Percentiles rank a stretch among this genome's conserved stretches.
These are phyloP conservation scores for Premnoplex brunnescens DNA, from an alignment of 2,797 vertebrate genomes.

Conservation along the genomic window DNA sequence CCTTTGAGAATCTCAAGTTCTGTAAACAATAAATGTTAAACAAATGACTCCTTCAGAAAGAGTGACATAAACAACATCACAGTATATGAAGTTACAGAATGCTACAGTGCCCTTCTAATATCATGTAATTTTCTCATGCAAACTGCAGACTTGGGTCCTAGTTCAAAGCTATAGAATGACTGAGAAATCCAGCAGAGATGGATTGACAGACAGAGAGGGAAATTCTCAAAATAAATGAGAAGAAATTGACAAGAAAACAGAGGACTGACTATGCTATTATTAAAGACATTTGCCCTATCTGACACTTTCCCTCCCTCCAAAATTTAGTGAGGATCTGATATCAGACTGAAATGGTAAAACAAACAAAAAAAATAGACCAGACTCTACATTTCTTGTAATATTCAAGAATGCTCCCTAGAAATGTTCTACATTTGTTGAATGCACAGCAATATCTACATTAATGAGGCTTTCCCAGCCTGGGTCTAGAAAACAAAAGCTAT, in stretches of 20 bases:
- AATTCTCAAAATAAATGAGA: neutral
- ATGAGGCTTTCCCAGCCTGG: neutral
- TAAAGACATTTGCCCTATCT: neutral
- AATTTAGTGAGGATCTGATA: neutral
- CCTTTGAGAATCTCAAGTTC: neutral
- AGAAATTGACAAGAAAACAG: neutral
- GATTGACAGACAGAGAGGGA: neutral
- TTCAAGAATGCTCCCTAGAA: neutral
- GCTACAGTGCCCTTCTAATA: neutral
- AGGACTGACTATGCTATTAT: neutral
- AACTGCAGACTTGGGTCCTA: neutral
- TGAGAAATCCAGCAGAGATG: neutral
- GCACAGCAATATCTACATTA: neutral
- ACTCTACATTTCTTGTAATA: neutral
- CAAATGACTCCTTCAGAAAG: neutral
- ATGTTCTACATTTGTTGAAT: neutral
- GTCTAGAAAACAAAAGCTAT: constrained; percentile 9
- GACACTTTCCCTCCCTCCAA: neutral
- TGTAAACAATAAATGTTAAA: neutral
- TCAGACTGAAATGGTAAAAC: neutral
- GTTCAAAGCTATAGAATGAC: neutral
- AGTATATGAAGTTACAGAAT: neutral
- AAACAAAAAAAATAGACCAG: neutral
- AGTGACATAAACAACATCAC: neutral
- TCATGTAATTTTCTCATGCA: neutral